Evolutionary conservation across 2,797 vertebrate species (phyloP), one percentile per base, ranked within the genome.

Genomic region (Coranthus polyacanthus): DNA sequence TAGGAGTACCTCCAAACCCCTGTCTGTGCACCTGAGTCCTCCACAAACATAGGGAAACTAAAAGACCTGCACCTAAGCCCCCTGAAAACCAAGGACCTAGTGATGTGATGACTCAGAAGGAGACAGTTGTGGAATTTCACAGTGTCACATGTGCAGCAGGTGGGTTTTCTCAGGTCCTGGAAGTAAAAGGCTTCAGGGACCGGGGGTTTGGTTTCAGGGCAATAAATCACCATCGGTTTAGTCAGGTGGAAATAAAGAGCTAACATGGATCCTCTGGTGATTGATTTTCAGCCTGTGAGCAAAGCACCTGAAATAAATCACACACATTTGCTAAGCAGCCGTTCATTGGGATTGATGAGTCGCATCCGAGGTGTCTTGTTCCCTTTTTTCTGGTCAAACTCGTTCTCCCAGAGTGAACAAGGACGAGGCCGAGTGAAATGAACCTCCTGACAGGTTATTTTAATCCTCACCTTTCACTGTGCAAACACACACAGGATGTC

Each of bases 331-430:
- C 16, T 56, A 39, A 34, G 36, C 12, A 36, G 3, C 12, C 2
- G 2, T 34, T 16, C 10, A 2, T 34, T 12, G 29, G 13, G 5
- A 39, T 17, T 37, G 1, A 53, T 78, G 43, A 13, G 53, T 17
- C 0, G 1, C n/a, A 20, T 21, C 16, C 0, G 7, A 46, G 18
- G 7, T 5, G 26, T 37, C 20, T 2, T 38, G 21, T 44, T 68
- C 5, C 36, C 53, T 17, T 63, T 26, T n/a, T 29, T 51, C 0
- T 50, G 16, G 69, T 66, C 4, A 51, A 82, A 88, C 76, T 36
- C 12, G 84, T 90, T 82, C 51, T 68, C 10, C 68, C 45, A 16
- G 55, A 50, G 56, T 12, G 41, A 3, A 51, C 0, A 4, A 55
- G 59, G 75, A 55, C 6, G 60, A 51, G 75, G 72, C 29, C 4